These are phyloP conservation scores for Xerus rutilus DNA, from an alignment of 2,797 vertebrate species.

Conservation along the genomic window DNA sequence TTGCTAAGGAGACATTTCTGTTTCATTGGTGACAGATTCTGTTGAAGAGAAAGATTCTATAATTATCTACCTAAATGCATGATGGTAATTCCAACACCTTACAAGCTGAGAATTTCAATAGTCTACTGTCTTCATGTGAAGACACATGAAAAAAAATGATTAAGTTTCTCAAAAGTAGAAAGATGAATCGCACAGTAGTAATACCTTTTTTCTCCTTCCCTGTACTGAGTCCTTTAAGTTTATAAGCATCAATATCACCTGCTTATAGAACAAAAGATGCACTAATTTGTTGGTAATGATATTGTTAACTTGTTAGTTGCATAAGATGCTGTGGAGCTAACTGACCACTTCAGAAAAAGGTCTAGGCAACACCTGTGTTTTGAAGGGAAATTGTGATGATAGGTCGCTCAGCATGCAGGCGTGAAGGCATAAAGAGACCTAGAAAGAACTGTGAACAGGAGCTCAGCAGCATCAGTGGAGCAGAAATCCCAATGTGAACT, in stretches of 20 bases:
- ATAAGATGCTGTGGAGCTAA: background rate
- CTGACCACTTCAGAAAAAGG: background rate
- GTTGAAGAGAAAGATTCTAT: background rate
- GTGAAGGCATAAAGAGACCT: background rate
- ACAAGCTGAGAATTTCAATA: background rate
- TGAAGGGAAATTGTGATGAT: background rate
- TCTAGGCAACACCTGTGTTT: background rate
- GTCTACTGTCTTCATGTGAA: background rate
- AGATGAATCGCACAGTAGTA: background rate
- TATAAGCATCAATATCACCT: background rate
- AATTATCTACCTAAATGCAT: background rate
- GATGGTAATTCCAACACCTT: background rate
- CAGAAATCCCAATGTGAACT: background rate
- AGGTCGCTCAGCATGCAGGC: background rate
- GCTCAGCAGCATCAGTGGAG: background rate
- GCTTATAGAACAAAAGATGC: background rate
- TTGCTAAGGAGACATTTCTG: background rate
- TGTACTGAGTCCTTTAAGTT: background rate
- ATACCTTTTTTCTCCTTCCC: background rate
- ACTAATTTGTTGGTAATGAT: background rate
- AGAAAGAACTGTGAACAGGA: background rate
- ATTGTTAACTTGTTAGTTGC: background rate
- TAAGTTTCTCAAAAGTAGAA: background rate
- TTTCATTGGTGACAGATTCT: slow-evolving; percentile 6
- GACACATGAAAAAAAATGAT: background rate